Evolutionary conservation across 1,140 invertebrate species (phyloP).

Genomic region (Dufourea novaeangliae): DNA sequence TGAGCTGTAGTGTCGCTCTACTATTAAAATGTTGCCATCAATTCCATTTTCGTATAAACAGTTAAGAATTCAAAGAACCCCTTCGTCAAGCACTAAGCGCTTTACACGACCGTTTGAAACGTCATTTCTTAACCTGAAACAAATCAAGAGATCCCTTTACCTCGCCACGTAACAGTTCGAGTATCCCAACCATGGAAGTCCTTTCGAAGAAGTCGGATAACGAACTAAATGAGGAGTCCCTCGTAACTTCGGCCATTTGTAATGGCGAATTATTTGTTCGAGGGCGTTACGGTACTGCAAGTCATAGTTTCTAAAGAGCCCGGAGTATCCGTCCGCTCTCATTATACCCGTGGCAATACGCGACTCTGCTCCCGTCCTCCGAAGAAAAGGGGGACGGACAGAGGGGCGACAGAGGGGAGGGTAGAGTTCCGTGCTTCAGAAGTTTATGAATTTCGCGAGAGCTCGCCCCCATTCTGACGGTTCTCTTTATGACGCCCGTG

Average conservation of each 20-base stretch:
- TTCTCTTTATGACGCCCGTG: constrained; percentile 54
- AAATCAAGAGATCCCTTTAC: not conserved
- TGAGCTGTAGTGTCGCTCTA: too few species aligned
- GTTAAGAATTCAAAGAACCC: not conserved
- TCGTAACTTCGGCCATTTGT: constrained; percentile 76
- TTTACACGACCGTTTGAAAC: too few species aligned
- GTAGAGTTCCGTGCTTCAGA: constrained; percentile 52
- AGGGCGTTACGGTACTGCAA: constrained; percentile 70
- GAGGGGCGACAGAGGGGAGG: not conserved
- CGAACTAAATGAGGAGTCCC: constrained; percentile 66
- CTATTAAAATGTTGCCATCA: not conserved
- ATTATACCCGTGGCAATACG: constrained; percentile 56
- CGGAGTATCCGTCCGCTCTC: constrained; percentile 66
- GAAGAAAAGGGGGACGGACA: constrained; percentile 48
- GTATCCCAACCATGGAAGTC: constrained; percentile 14
- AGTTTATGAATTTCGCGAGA: constrained; percentile 75
- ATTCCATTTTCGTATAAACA: not conserved
- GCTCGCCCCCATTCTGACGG: constrained; percentile 54
- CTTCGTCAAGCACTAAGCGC: not conserved
- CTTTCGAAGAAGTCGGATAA: constrained; percentile 69
- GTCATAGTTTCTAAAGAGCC: constrained; percentile 74
- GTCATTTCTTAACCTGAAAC: not conserved
- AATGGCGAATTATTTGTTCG: constrained; percentile 74
- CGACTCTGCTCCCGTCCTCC: constrained; percentile 18
- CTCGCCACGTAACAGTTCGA: constrained; percentile 10